A percentile compares a stretch with the other conserved stretches of the same genome.
phyloP scores from a whole-genome alignment of 2,797 vertebrate genomes.

The Myotis findleyi region DNA sequence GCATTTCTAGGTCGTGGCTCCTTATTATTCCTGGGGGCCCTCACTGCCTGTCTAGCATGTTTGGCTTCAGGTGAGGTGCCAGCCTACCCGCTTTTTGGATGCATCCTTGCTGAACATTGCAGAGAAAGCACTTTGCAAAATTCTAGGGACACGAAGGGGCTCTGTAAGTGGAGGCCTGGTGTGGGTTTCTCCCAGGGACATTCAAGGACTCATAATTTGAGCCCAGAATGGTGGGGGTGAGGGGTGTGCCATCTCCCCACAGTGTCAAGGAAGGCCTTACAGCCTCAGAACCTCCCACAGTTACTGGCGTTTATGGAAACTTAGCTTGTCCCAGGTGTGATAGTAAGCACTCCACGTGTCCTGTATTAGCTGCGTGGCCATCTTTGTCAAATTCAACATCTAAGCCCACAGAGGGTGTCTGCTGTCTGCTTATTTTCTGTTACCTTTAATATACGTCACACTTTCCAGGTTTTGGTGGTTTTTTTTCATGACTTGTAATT shows the following conservation, averaged over 20 bases:
- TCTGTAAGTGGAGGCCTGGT: neutral
- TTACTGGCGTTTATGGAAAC: neutral
- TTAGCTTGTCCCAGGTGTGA: neutral
- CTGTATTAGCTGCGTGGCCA: neutral
- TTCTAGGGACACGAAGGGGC: neutral
- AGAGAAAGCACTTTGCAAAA: neutral
- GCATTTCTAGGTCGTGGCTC: neutral
- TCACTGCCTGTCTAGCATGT: neutral
- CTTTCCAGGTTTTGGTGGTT: neutral
- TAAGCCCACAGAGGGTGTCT: neutral
- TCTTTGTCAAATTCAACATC: neutral
- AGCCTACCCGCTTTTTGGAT: neutral
- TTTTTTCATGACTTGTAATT: neutral
- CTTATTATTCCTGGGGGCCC: neutral
- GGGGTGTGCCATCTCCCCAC: neutral
- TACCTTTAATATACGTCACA: neutral
- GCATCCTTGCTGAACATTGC: neutral
- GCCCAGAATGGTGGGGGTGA: neutral
- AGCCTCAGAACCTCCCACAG: neutral
- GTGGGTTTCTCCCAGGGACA: neutral
- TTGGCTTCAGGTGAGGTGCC: neutral
- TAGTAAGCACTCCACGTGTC: rapidly evolving
- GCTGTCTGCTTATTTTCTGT: neutral
- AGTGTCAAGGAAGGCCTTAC: no score
- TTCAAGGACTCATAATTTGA: neutral